Conservation (phyloP, 37 sponge, comb jelly and placozoan species). For the Halichondria panicea region DNA sequence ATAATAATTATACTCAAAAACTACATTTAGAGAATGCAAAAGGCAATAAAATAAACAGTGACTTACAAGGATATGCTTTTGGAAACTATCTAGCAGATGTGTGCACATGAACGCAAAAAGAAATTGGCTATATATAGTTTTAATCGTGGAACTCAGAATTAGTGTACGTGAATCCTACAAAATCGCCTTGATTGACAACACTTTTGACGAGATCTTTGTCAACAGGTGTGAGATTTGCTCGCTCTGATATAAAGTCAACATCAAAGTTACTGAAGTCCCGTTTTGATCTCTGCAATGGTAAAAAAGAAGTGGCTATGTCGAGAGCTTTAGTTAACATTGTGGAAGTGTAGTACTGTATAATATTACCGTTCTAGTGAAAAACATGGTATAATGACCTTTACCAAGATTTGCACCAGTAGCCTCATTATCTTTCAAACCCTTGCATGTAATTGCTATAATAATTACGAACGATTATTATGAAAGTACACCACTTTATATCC, state of each 20-base stretch:
- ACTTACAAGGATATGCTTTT: too few relatives aligned
- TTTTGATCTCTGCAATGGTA: slow-evolving; percentile 61
- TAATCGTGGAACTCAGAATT: slow-evolving; percentile 69
- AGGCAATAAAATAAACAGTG: too few relatives aligned
- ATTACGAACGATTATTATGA: slow-evolving; percentile 17
- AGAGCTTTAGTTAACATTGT: background rate
- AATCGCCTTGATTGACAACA: slow-evolving; percentile 80
- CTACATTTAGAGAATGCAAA: too few relatives aligned
- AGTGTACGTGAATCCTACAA: slow-evolving; percentile 88
- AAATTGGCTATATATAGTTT: background rate
- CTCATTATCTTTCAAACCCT: too few relatives aligned
- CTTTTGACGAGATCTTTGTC: slow-evolving; percentile 27
- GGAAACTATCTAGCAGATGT: too few relatives aligned
- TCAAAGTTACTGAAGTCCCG: slow-evolving; percentile 91
- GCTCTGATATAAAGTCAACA: slow-evolving; percentile 80
- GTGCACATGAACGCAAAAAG: background rate
- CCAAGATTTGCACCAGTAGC: too few relatives aligned
- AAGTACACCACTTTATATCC: slow-evolving; percentile 8
- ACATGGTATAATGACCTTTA: too few relatives aligned
- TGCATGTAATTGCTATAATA: too few relatives aligned
- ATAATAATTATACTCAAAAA: too few relatives aligned
- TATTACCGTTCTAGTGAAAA: background rate
- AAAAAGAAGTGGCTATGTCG: background rate
- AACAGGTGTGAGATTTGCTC: slow-evolving; percentile 66
- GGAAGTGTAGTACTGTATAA: background rate